Percentiles rank a stretch among this genome's conserved stretches.
Evolutionary conservation across 2,797 vertebrate species (phyloP).

Genomic region (Taenioides sp.): DNA sequence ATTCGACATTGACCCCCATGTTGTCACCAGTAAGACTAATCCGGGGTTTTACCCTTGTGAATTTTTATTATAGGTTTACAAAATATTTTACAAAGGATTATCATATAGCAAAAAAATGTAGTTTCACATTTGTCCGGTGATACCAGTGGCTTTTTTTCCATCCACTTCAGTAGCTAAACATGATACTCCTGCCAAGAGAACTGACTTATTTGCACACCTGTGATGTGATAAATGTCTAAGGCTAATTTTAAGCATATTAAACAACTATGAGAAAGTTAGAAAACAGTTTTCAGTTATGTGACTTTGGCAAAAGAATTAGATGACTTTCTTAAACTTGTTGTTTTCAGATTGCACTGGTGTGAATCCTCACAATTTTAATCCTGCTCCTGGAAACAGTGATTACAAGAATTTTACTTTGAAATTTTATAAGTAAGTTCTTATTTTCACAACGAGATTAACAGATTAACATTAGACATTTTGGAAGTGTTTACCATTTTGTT

Average conservation of each 20-base stretch:
- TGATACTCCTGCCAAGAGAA: slow-evolving; percentile 16
- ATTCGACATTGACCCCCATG: slow-evolving; percentile 88
- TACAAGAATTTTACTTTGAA: slow-evolving; percentile 89
- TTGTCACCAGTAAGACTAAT: slow-evolving; percentile 77
- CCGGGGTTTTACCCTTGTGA: background rate
- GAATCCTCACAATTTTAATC: slow-evolving; percentile 67
- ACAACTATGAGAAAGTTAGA: slow-evolving; percentile 33
- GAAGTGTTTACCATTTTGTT: background rate
- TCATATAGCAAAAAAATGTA: background rate
- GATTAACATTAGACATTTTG: background rate
- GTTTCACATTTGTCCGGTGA: too few relatives aligned
- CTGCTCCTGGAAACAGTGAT: slow-evolving; percentile 41
- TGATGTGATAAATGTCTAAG: background rate
- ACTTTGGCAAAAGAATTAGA: slow-evolving; percentile 34
- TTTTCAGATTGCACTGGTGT: slow-evolving; percentile 83
- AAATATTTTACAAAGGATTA: slow-evolving; percentile 21
- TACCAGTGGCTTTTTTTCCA: background rate
- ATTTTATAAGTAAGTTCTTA: slow-evolving; percentile 85
- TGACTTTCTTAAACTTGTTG: slow-evolving; percentile 17
- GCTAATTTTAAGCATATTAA: slow-evolving; percentile 3
- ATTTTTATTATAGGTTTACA: background rate
- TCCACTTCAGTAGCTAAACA: background rate
- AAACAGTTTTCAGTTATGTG: slow-evolving; percentile 32
- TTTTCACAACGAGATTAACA: background rate
- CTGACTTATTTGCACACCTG: slow-evolving; percentile 24